phyloP scores from a whole-genome alignment of 2,888 invertebrate genomes.

The Chaetoderma sp. region DNA sequence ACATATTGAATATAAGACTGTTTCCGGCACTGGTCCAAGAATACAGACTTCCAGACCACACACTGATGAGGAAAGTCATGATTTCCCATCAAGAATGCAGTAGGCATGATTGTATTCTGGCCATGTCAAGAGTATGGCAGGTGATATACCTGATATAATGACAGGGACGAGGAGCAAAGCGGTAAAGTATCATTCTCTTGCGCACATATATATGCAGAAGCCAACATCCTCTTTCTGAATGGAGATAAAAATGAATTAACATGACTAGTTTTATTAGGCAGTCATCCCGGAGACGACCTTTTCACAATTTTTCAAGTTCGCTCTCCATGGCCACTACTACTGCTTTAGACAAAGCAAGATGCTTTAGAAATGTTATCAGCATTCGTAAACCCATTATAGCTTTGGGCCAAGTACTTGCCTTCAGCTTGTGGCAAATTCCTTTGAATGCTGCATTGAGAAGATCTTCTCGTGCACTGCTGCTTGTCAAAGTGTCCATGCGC shows the following conservation, averaged over 20 bases:
- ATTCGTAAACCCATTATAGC: conserved; percentile 18
- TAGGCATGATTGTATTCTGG: no score
- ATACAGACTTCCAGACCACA: conserved; percentile 17
- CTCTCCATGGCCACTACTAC: no score
- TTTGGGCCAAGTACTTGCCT: conserved; percentile 21
- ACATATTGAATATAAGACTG: conserved; percentile 12
- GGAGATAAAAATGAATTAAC: conserved; percentile 4
- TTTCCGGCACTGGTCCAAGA: conserved; percentile 7
- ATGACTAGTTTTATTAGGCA: conserved; percentile 3
- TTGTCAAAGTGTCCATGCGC: background rate
- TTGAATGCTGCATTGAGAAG: conserved; percentile 9
- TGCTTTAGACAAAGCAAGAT: no score
- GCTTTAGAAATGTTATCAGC: background rate
- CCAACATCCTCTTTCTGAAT: conserved; percentile 20
- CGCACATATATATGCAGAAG: conserved; percentile 9
- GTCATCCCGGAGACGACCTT: conserved; percentile 6
- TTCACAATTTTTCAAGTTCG: conserved; percentile 6
- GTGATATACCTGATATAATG: no score
- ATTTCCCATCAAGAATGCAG: conserved; percentile 2
- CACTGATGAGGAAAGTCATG: conserved; percentile 12
- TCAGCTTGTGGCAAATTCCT: conserved; percentile 11
- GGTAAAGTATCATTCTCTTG: conserved; percentile 15
- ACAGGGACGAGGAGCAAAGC: background rate
- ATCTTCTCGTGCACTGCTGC: conserved; percentile 12
- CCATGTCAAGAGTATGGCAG: no score